Conservation (phyloP, 2,113 vertebrate species). For the Spilogale gracilis region DNA sequence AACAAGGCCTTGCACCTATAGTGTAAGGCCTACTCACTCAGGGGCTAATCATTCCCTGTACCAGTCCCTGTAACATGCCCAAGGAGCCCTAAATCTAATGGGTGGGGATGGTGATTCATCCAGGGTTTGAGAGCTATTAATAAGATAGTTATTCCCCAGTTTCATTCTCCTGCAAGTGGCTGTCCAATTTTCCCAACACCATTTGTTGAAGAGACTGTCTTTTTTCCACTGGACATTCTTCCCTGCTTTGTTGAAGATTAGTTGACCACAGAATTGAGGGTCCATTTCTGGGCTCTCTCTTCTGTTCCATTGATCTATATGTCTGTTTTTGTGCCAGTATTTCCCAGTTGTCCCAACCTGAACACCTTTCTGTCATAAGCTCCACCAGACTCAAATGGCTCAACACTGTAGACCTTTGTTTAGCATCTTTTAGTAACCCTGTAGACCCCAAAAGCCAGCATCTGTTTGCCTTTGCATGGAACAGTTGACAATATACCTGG, state of each 20-base stretch:
- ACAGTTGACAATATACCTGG: background rate
- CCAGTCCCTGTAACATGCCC: background rate
- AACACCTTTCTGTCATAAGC: background rate
- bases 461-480: background rate
- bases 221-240: too few species aligned
- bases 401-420: background rate
- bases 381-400: background rate
- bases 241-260: too few species aligned
- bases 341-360: background rate
- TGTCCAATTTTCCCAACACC: too few species aligned
- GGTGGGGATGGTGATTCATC: background rate
- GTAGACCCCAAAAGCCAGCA: background rate
- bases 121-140: background rate
- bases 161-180: too few species aligned
- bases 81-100: background rate
- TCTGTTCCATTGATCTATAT: too few species aligned
- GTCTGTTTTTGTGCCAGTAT: background rate
- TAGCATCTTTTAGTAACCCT: background rate
- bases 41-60: background rate
- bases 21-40: background rate
- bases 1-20: background rate
- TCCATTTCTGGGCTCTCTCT: too few species aligned
- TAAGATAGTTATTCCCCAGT: background rate
- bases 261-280: too few species aligned
- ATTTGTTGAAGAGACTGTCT: too few species aligned